Evolutionary conservation across 2,113 vertebrate species (phyloP), one percentile per base, ranked within the genome.

Genomic region (Saccopteryx leptura): DNA sequence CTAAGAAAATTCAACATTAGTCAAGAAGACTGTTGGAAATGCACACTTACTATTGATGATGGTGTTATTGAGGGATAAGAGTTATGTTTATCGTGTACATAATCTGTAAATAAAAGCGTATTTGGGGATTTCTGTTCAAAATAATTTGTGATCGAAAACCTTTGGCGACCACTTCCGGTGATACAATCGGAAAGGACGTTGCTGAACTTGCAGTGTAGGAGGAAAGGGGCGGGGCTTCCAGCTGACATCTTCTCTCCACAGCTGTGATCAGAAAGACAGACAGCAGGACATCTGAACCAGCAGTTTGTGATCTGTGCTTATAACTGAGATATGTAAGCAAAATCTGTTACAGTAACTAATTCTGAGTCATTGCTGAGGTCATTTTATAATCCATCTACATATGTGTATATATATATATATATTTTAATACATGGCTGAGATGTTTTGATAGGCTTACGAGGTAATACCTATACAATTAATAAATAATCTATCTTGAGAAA

Each of bases 281-380:
- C 28, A 18, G 23, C 24, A 58, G 54, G 4, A 2, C 74, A 58
- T 39, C 18, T 56, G 18, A 76, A 24, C 80, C 23, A 54, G 66
- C 56, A 84, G 76, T 78, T 58, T 95, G 31, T 91, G 52, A 82
- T 19, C 8, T 60, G 1, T 83, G 39, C 50, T 88, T 95, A 60
- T 39, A 79, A 39, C 18, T 75, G 60, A 26, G 9, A 50, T 78
- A 50, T 4, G 3, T 71, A 69, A 39, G 74, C 7, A 90, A 68
- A 90, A 95, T 1, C 74, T 82, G 2, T 72, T 23, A 65, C 26
- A 19, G 12, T 58, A n/a, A 75, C 66, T 86, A 18, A 21, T 52
- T 75, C 65, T 80, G 0, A 93, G 33, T 72, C 46, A 69, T 63
- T 17, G 56, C 19, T 61, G 28, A 58, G 71, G 75, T 91, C 66